These are phyloP conservation scores for Anabas testudineus DNA, from an alignment of 2,797 vertebrate species.

Conservation along the genomic window DNA sequence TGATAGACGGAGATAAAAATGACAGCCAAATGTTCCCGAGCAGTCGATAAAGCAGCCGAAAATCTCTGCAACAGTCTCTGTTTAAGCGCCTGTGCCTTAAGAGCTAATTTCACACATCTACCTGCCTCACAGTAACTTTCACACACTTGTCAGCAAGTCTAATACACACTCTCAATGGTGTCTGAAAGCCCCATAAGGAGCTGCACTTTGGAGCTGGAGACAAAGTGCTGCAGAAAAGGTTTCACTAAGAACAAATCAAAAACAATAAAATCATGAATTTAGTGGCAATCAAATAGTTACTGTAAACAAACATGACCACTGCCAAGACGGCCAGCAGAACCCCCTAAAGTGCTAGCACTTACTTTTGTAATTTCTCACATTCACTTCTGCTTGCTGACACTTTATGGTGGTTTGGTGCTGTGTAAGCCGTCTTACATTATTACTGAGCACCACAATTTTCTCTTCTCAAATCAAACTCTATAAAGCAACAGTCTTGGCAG, in stretches of 20 bases:
- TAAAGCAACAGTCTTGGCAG: neutral
- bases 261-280: too few relatives aligned
- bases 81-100: conserved; percentile 36
- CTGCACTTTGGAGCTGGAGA: conserved; percentile 3
- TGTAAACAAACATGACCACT: neutral
- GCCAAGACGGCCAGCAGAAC: too few relatives aligned
- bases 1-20: conserved; percentile 59
- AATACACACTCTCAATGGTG: neutral
- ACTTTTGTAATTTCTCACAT: neutral
- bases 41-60: conserved; percentile 28
- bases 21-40: conserved; percentile 31
- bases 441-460: neutral
- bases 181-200: neutral
- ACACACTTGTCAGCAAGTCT: conserved; percentile 25
- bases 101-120: conserved; percentile 45
- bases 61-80: conserved; percentile 20
- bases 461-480: neutral
- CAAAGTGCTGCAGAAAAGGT: too few relatives aligned
- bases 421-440: neutral
- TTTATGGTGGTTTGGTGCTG: too few relatives aligned
- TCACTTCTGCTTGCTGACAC: neutral
- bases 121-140: conserved; percentile 26
- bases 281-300: neutral
- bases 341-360: neutral
- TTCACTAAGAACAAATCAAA: too few relatives aligned